Evolutionary conservation across 2,797 vertebrate genomes (phyloP).

Genomic region (Neosilurus hyrtlii): DNA sequence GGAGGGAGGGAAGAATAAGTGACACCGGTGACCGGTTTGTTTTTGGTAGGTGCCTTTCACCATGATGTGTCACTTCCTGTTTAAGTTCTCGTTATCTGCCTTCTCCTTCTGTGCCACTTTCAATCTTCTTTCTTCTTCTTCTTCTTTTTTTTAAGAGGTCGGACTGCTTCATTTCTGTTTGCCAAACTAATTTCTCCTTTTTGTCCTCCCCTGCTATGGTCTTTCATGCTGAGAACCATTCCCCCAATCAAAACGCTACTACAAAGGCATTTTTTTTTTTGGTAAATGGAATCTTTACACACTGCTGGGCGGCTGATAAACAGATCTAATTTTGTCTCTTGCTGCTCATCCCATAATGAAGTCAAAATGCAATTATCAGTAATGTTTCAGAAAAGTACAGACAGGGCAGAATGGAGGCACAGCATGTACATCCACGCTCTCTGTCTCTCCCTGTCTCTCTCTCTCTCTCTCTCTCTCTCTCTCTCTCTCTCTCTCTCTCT

Average conservation of each 20-base stretch:
- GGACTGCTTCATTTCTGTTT: slow-evolving; percentile 51
- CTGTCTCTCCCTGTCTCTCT: slow-evolving; percentile 5
- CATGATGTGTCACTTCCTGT: slow-evolving; percentile 45
- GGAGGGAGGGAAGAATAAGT: background rate
- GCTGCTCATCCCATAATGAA: slow-evolving; percentile 58
- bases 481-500: slow-evolving; percentile 4
- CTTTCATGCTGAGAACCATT: slow-evolving; percentile 54
- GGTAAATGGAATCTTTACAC: slow-evolving; percentile 59
- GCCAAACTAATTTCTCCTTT: slow-evolving; percentile 48
- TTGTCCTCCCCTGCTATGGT: slow-evolving; percentile 53
- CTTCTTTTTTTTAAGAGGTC: slow-evolving; percentile 11
- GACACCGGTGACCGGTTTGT: slow-evolving; percentile 41
- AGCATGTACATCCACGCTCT: slow-evolving; percentile 28
- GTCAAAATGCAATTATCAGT: slow-evolving; percentile 61
- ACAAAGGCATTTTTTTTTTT: slow-evolving; percentile 42
- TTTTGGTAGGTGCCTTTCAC: slow-evolving; percentile 42
- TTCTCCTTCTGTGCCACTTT: slow-evolving; percentile 26
- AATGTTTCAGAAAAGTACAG: slow-evolving; percentile 56
- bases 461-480: background rate
- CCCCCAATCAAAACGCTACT: slow-evolving; percentile 47
- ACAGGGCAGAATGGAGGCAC: slow-evolving; percentile 45
- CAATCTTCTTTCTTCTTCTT: background rate
- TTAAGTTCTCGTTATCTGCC: slow-evolving; percentile 52
- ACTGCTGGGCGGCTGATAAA: slow-evolving; percentile 59
- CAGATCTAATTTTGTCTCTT: slow-evolving; percentile 59